Evolutionary conservation across 2,113 vertebrate species (phyloP), one percentile per base, ranked within the genome.

Genomic region (Xenus cinereus): DNA sequence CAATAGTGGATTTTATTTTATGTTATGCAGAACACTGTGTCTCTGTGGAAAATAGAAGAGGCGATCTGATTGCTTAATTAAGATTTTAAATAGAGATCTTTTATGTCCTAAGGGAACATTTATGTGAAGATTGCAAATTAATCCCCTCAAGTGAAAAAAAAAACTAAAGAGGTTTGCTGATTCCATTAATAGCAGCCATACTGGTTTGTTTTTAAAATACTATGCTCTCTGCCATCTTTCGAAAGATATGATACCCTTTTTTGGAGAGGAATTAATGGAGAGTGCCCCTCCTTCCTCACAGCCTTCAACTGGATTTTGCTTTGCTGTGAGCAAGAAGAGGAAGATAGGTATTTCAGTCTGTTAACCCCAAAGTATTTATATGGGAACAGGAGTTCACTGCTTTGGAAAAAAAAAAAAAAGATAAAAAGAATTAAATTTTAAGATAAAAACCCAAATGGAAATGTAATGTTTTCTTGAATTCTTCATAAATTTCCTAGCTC

Each of bases 401-500:
- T 82, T 87, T 86, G 32, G 12, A 57, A 43, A 71, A 51, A 60
- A 33, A 32, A n/a, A 56, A 56, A 18, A 28, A 56, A n/a, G 60
- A 43, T 51, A 46, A 56, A 12, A 48, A 27, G 6, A 68, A 69
- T 60, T 35, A 77, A 43, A 50, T 43, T 17, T 35, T 26, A 45
- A 53, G 46, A 32, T 37, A 69, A 77, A 68, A 50, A 12, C 32
- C 6, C 16, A 37, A 62, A 60, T 18, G 21, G 26, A 23, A 62
- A 35, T 32, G 17, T 60, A 67, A 15, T 67, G 33, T 69, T 96
- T 94, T 95, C 68, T 91, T 91, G 76, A 91, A 90, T 50, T 94
- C 30, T 88, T 86, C 66, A 86, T 94, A 93, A 91, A 88, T 88
- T 97, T 69, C 72, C 64, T 89, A 82, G 37, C 43, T 46, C 68